Conservation (phyloP, 2,113 vertebrate genomes). For the Caranx melampygus region DNA sequence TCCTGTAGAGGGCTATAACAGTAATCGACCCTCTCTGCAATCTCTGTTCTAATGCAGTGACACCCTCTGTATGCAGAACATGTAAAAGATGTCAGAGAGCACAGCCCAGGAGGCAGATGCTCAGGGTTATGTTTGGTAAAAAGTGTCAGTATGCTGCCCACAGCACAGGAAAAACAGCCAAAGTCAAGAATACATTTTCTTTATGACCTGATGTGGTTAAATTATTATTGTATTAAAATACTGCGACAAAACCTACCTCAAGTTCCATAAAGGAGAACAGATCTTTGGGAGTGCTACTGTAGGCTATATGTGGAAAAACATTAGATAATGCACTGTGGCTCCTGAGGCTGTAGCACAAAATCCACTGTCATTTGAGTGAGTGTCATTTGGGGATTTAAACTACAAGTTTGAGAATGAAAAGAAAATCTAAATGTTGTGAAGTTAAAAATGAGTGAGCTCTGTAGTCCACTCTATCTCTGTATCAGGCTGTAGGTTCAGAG, state of each 20-base stretch:
- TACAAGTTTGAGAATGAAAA: neutral
- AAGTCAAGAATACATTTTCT: neutral
- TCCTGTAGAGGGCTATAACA: slow-evolving; percentile 11
- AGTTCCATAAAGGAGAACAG: neutral
- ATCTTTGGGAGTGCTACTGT: neutral
- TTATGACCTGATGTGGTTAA: neutral
- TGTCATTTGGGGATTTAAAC: neutral
- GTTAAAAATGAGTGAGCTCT: neutral
- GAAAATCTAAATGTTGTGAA: neutral
- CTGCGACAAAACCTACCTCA: neutral
- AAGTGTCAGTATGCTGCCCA: neutral
- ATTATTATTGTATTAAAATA: neutral
- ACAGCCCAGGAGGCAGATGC: slow-evolving; percentile 29
- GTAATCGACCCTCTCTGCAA: slow-evolving; percentile 35
- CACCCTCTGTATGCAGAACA: slow-evolving; percentile 27
- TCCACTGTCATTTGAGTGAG: neutral
- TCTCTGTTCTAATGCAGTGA: neutral
- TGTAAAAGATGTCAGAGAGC: slow-evolving; percentile 25
- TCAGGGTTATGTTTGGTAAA: slow-evolving; percentile 5
- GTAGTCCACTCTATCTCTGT: neutral
- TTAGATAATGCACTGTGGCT: too few species aligned
- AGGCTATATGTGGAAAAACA: neutral
- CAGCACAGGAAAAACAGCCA: fast-evolving
- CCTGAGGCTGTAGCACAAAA: neutral
- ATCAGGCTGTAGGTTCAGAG: neutral